Conservation (phyloP, 2,113 vertebrate species). For the Onychorhynchus coronatus region DNA sequence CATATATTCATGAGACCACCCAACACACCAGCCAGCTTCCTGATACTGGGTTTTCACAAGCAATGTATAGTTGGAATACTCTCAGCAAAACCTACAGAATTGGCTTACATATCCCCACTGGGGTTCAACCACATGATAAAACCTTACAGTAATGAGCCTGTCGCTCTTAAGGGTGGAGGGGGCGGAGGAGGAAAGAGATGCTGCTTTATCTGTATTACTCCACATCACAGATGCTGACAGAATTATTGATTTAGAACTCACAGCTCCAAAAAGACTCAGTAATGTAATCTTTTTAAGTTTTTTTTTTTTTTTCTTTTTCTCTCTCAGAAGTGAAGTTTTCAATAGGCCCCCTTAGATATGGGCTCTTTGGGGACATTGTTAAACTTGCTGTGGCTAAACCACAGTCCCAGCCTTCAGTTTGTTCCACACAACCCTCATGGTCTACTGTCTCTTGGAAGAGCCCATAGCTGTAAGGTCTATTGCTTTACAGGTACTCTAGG, state of each 20-base stretch:
- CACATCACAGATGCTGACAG: slow-evolving; percentile 65
- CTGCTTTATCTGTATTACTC: slow-evolving; percentile 52
- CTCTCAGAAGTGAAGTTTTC: slow-evolving; percentile 45
- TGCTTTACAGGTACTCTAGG: slow-evolving; percentile 62
- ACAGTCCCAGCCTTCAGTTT: slow-evolving; percentile 18
- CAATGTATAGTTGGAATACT: background rate
- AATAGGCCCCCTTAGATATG: slow-evolving; percentile 22
- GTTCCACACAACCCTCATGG: background rate
- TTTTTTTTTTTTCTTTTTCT: background rate
- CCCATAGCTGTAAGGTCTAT: slow-evolving; percentile 57
- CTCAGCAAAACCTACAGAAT: background rate
- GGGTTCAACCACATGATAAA: background rate
- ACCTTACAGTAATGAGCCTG: background rate
- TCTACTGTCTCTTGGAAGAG: slow-evolving; percentile 51
- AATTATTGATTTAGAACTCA: slow-evolving; percentile 71
- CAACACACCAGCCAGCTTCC: background rate
- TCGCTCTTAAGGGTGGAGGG: background rate
- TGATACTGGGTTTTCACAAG: background rate
- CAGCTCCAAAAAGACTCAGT: slow-evolving; percentile 57
- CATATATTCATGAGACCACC: background rate
- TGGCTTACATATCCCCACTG: background rate
- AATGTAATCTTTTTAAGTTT: slow-evolving; percentile 8
- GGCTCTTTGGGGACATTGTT: slow-evolving; percentile 32
- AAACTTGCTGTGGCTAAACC: slow-evolving; percentile 17
- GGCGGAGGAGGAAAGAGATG: background rate